Base-by-base conservation (phyloP, 2,113 vertebrate species). In the Saccopteryx leptura region DNA sequence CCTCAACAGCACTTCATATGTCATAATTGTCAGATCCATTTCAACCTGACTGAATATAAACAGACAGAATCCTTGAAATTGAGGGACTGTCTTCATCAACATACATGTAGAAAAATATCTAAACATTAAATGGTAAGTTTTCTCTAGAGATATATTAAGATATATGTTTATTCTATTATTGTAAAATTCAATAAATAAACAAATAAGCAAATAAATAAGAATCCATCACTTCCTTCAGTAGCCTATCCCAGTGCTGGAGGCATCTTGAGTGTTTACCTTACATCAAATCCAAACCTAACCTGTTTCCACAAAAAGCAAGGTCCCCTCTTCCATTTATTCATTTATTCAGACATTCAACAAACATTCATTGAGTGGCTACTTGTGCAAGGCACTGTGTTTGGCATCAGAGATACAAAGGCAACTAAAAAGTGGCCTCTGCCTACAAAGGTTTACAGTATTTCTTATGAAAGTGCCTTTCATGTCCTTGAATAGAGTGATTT, bases 131-230 rank as follows among this genome's bases (percentile, higher is more conserved):
- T 96, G 93, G 89, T 97, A 91, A 93, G 96, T 96, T 96, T 98
- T 97, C 95, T 97, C 96, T 83, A 96, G 97, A 91, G 96, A 58
- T 97, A 97, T 98, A 98, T 96, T 93, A 91, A 96, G 63, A 97
- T 97, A 97, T 92, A 97, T 97, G 97, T 95, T 97, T 97, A 97
- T 97, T 97, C 97, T 97, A 98, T 93, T 97, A 98, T 97, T 97
- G 96, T 98, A 98, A 79, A 96, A 96, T 97, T 97, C 94, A 97
- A 95, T 94, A 96, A 97, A 98, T 91, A 97, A 95, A 97, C 74
- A 89, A 97, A 96, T 95, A 88, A 95, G 46, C 69, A 63, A 95
- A 87, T 79, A 87, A 95, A 75, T 91, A 93, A 95, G 96, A 96
- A 96, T 97, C 71, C 82, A 95, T 58, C 48, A 83, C 60, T 95